These are phyloP conservation scores for Nannobrachium achirus DNA, from an alignment of 2,113 vertebrate species.

Conservation along the genomic window DNA sequence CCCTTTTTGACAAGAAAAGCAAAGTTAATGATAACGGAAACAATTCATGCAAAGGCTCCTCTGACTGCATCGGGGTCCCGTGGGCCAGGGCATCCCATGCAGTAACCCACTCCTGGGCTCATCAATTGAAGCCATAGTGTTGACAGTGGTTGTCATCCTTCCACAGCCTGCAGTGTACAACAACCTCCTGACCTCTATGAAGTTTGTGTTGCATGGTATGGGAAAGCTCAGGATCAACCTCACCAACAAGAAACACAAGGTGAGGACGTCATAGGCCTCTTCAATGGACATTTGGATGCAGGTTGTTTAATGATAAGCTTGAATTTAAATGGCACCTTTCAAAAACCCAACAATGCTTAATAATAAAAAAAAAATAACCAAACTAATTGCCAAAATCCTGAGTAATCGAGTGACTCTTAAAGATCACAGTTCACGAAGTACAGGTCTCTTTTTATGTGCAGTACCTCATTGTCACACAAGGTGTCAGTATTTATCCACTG, in stretches of 20 bases:
- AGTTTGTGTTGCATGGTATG: conserved; percentile 83
- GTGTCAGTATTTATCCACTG: conserved; percentile 43
- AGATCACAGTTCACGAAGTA: background rate
- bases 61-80: no score
- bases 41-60: no score
- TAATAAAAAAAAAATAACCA: no score
- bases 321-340: no score
- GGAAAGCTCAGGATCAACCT: conserved; percentile 80
- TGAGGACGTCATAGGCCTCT: conserved; percentile 16
- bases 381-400: no score
- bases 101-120: background rate
- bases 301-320: no score
- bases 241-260: conserved; percentile 78
- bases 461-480: conserved; percentile 46
- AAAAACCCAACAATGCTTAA: no score
- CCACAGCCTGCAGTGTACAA: conserved; percentile 77
- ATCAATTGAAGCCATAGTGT: background rate
- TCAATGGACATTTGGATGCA: background rate
- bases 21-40: no score
- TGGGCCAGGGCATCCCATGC: no score
- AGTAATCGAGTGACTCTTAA: no score
- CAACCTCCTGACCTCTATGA: conserved; percentile 83
- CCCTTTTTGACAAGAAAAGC: no score
- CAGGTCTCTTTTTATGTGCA: background rate
- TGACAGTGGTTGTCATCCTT: background rate